Evolutionary conservation across 2,888 invertebrate species (phyloP), one percentile per base, ranked within the genome.

Genomic region (Thumatha senex): DNA sequence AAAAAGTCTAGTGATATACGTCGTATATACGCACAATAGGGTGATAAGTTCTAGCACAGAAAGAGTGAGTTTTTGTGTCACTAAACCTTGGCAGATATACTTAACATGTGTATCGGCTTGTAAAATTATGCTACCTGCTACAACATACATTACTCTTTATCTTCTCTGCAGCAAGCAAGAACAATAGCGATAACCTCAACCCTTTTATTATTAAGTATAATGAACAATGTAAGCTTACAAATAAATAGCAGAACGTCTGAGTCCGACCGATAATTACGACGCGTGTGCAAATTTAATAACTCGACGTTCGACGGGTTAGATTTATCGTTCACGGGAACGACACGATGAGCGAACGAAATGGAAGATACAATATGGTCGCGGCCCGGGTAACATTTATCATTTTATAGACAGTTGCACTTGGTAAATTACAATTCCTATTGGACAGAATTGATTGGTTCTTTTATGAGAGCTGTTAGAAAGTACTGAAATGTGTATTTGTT

Each of bases 281-380:
- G 84, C 81, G 84, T 80, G 86, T 83, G 86, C 82, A 82, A 85
- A 89, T 89, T 87, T 89, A 89, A 86, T 89, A 89, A 88, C 84
- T 77, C 81, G 74, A 75, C 73, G 69, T 65, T 61, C 55, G 63
- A 63, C 62, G 64, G 66, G 61, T 71, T 67, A 63, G 69, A 64
- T 61, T 77, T 82, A 78, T 58, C 58, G 63, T 56, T 63, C 66
- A 66, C 46, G 40, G 40, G 18, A 8, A 41, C 53, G 51, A 48
- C 24, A 53, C 60, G 55, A 41, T 31, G 7, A 7, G 35, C 0
- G 1, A 29, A 44, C 34, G 35, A 35, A 24, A 8, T 29, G 31
- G 12, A 29, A 49, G 33, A 46, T 42, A 46, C 14, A 38, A 33
- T 46, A 29, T 46, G 38, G 18, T 40, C 36, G 36, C 15, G 40